Base-by-base conservation (phyloP, 2,888 invertebrate genomes). In the Diploptera punctata region DNA sequence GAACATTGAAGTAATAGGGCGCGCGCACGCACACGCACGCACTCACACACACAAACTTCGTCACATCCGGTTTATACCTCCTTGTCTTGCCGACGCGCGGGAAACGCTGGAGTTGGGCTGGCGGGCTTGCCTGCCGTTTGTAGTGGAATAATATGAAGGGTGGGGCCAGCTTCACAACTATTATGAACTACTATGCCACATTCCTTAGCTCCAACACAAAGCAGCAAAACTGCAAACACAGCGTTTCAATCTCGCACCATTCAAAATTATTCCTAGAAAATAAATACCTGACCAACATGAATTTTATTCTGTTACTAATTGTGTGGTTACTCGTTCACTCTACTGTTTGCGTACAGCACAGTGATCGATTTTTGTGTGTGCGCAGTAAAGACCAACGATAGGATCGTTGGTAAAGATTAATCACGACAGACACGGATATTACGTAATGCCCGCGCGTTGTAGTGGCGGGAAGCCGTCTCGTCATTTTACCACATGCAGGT, bases 21-120 rank as follows among this genome's bases (percentile, higher is more conserved):
- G 3, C 47, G 18, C 47, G 13, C 52, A 24, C 52, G 13, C 24
- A 52, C 52, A 21, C n/a, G n/a, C n/a, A n/a, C n/a, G n/a, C n/a
- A n/a, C n/a, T n/a, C n/a, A n/a, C n/a, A n/a, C n/a, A n/a, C 52
- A 52, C 52, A 52, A 3, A 52, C 49, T 16, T 21, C 52, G 52
- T 52, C 52, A 52, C 52, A 52, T 52, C 52, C 52, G 52, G 52
- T 24, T n/a, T n/a, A n/a, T n/a, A n/a, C n/a, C n/a, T n/a, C n/a
- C n/a, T n/a, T n/a, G n/a, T 52, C 24, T 19, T 52, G 52, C 52
- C 52, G 19, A 13, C 52, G 21, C 52, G 21, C 21, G 21, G 52
- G 21, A 21, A 19, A 4, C n/a, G n/a, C n/a, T n/a, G 19, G 47
- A 16, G 21, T 13, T 19, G 24, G 21, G 52, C 52, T 52, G 52